Conservation (phyloP, 1,140 invertebrate genomes). For the Geopemphigus sp. region DNA sequence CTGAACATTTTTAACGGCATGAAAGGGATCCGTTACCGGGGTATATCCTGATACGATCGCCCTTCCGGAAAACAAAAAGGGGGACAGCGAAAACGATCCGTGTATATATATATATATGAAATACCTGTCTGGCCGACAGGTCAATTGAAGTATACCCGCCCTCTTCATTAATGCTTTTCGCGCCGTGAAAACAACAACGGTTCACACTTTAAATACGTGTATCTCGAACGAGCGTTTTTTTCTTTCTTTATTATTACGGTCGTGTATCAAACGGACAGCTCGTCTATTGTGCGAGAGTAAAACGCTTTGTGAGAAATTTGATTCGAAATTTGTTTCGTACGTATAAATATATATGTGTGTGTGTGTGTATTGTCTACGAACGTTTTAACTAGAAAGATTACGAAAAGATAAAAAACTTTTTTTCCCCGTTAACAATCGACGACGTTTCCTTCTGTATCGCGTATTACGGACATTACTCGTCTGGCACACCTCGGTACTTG, state of each 20-base stretch:
- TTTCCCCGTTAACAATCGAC: neutral
- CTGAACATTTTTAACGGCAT: neutral
- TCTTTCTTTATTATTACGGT: neutral
- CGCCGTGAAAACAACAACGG: neutral
- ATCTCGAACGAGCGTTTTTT: neutral
- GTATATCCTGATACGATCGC: conserved; percentile 23
- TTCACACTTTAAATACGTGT: neutral
- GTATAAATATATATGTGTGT: no score
- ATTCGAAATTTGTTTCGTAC: neutral
- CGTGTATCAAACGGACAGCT: neutral
- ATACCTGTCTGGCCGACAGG: conserved; percentile 12
- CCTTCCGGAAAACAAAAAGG: conserved; percentile 37
- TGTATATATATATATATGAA: neutral
- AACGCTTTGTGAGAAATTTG: neutral
- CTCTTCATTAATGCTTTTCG: neutral
- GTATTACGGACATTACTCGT: neutral
- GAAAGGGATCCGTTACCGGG: neutral
- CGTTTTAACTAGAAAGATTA: neutral
- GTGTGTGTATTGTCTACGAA: neutral
- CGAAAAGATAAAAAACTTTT: neutral
- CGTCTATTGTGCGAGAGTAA: neutral
- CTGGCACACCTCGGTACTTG: neutral
- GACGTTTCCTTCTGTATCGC: neutral
- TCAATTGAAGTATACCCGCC: conserved; percentile 27
- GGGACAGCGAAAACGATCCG: neutral